Conservation (phyloP, 2,888 invertebrate genomes). For the Catocala nupta region DNA sequence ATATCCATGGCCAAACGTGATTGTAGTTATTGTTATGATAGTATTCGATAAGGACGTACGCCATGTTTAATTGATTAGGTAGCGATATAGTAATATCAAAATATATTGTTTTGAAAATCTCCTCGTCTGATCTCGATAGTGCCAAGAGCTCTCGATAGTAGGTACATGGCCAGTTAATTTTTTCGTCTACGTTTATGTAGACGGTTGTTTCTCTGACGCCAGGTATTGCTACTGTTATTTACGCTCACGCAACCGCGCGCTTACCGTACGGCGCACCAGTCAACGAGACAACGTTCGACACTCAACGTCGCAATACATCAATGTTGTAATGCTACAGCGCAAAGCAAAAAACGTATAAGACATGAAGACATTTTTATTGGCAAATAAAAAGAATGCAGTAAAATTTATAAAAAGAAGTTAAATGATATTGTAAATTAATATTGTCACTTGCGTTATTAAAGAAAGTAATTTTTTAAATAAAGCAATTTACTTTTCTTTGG, state of each 20-base stretch:
- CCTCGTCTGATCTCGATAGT: conserved; percentile 25
- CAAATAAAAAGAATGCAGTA: conserved; percentile 15
- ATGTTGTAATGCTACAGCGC: conserved; percentile 31
- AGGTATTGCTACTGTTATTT: conserved; percentile 55
- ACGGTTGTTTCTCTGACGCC: conserved; percentile 58
- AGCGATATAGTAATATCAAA: conserved; percentile 9
- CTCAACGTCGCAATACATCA: conserved; percentile 27
- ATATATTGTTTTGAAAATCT: conserved; percentile 13
- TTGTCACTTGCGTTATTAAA: too few relatives aligned
- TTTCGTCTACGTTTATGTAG: conserved; percentile 51
- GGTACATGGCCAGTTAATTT: conserved; percentile 29
- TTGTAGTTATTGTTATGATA: conserved; percentile 25
- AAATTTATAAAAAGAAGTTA: not conserved
- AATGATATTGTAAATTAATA: conserved; percentile 6
- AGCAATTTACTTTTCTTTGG: too few relatives aligned
- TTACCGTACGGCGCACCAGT: conserved; percentile 23
- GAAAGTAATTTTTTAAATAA: too few relatives aligned
- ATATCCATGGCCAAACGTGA: conserved; percentile 17
- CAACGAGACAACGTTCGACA: conserved; percentile 21
- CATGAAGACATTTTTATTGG: conserved; percentile 14
- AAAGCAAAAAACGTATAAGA: conserved; percentile 15
- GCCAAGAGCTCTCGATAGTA: conserved; percentile 7
- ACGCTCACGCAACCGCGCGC: conserved; percentile 46
- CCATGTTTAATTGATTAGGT: conserved; percentile 21
- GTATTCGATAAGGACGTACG: conserved; percentile 27